Evolutionary conservation across 64 coral and sea anemone genomes (phyloP), one percentile per base, ranked within the genome.

Genomic region (Cladopsammia gracilis): DNA sequence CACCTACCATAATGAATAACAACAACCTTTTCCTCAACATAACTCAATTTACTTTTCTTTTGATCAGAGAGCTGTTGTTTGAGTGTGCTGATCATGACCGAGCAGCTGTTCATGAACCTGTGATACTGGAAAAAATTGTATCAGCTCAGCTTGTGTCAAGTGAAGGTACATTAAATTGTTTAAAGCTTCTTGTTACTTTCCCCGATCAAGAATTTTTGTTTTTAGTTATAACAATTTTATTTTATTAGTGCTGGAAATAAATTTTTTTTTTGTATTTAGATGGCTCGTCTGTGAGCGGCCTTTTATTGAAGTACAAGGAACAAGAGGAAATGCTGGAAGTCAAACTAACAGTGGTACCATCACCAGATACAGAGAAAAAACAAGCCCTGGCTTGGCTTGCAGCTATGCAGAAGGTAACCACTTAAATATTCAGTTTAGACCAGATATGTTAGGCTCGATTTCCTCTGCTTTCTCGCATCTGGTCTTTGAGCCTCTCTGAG

Each of bases 391-490:
- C 92, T 13, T 99, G 98, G 98, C 91, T 99, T 76, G 91, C 70
- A 48, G 98, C 98, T 1, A 99, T 99, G 98, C 98, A 99, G 76
- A 99, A 89, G 77, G 98, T 99, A 96, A 97, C 80, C 10, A 10
- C 19, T 65, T 23, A 44, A 2, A 20, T 43, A 51, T 8, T 56
- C 20, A 16, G 46, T 13, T 73, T 6, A 70, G 25, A 25, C 4
- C 12, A 1, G 7, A 6, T 46, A 9, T 82, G 56, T 25, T 4
- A 59, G 25, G n/a, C 3, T 20, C 2, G 34, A 48, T 43, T 48
- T 23, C 3, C 9, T 3, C 46, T 18, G 9, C 47, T 11, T 75
- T 69, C 19, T 69, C 14, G 20, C 9, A 10, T 20, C 18, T 24
- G n/a, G 65, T 24, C 34, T 34, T 2, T 2, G 34, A 34, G 34